Conservation (phyloP, 2,888 invertebrate species). For the Invenusta paracnida region DNA sequence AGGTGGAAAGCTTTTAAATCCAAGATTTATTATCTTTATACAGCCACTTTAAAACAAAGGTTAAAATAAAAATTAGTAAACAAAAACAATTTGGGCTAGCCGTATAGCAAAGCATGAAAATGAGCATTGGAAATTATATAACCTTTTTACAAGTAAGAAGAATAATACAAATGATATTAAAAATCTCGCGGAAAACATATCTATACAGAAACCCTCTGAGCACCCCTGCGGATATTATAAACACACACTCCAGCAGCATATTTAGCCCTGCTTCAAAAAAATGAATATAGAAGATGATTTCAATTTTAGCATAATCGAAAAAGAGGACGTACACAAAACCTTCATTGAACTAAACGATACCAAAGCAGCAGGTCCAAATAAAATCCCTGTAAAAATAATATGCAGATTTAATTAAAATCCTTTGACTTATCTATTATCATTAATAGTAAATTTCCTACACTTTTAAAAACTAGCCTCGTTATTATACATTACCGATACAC, state of each 20-base stretch:
- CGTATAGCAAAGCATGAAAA: neutral
- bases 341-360: neutral
- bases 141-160: neutral
- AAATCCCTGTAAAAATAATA: neutral
- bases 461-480: too few species aligned
- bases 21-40: neutral
- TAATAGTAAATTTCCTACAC: too few species aligned
- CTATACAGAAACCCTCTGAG: neutral
- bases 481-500: too few species aligned
- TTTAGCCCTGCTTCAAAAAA: neutral
- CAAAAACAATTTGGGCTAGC: neutral
- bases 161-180: neutral
- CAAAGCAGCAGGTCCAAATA: neutral
- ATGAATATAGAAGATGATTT: neutral
- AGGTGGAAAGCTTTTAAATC: neutral
- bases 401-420: too few species aligned
- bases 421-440: too few species aligned
- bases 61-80: neutral
- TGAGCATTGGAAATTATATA: neutral
- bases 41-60: neutral
- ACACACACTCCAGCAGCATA: neutral
- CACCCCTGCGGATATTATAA: neutral
- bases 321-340: neutral
- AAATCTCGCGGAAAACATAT: neutral
- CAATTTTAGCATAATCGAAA: neutral